Evolutionary conservation across 1,140 invertebrate species (phyloP), one percentile per base, ranked within the genome.

Genomic region (Ceratina calcarata): DNA sequence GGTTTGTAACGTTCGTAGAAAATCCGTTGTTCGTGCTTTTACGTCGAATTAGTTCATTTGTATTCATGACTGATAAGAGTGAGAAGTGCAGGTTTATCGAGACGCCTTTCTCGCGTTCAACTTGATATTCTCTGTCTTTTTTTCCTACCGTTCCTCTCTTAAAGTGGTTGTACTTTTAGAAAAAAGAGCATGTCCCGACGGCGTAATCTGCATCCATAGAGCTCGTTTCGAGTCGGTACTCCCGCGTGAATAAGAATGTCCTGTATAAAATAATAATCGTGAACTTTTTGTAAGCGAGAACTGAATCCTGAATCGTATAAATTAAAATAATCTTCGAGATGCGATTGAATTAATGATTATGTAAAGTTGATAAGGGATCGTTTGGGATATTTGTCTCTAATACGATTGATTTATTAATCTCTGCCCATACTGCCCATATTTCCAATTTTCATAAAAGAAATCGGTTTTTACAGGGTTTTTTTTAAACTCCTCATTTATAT

Each of bases 171-270:
- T 73, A 64, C 24, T 84, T 32, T 45, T 45, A 68, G 75, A 18
- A 53, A 72, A 76, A 81, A 32, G 18, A 49, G 15, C 20, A 58
- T 8, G 16, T 61, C 53, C 20, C 70, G 71, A 66, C 64, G 15
- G 45, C 68, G 53, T 84, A 86, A 84, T 85, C 71, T 76, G 61
- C 72, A 72, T 75, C 62, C 55, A 61, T 55, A 71, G 58, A 74
- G 74, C 55, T 67, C 60, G 67, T 57, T 22, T 15, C 7, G 60
- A 71, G 68, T 24, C 71, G 45, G 45, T n/a, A 27, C 66, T 79
- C 75, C 74, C 80, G 37, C 0, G 62, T 79, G 75, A 86, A 84
- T 85, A 84, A 72, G 60, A 81, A 84, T 81, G 66, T 60, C 32
- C 57, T 69, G 57, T 53, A 37, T 58, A 55, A 53, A 24, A 80